A percentile compares a stretch with the other conserved stretches of the same genome.
Conservation (phyloP, 2,888 invertebrate species). For the Chloroclysta siterata region DNA sequence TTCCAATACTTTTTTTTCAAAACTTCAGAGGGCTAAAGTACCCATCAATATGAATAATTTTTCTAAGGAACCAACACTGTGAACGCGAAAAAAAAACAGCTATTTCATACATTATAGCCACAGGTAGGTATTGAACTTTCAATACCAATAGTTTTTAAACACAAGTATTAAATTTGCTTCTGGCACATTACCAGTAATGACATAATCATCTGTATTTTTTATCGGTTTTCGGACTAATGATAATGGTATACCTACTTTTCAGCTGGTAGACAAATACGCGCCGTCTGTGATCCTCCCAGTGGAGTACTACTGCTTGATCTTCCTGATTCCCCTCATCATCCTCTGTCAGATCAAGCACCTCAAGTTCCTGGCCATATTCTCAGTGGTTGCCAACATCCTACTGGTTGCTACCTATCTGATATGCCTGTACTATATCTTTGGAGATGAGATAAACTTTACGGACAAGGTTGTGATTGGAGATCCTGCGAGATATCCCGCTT, state of each 20-base stretch:
- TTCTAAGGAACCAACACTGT: too few relatives aligned
- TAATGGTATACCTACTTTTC: constrained; percentile 49
- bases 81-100: too few relatives aligned
- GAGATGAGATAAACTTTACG: constrained; percentile 68
- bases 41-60: too few relatives aligned
- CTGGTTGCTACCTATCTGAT: constrained; percentile 92
- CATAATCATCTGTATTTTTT: neutral
- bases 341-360: constrained; percentile 88
- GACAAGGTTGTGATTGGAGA: constrained; percentile 84
- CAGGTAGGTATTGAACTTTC: too few relatives aligned
- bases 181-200: too few relatives aligned
- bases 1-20: too few relatives aligned
- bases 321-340: constrained; percentile 67
- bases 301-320: constrained; percentile 75
- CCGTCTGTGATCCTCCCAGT: constrained; percentile 63
- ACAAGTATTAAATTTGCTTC: too few relatives aligned
- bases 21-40: too few relatives aligned
- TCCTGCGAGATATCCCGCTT: constrained; percentile 90
- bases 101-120: too few relatives aligned
- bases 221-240: neutral
- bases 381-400: constrained; percentile 93
- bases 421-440: constrained; percentile 93
- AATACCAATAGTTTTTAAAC: too few relatives aligned
- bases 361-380: constrained; percentile 94
- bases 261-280: constrained; percentile 72